Evolutionary conservation across 2,113 vertebrate species (phyloP).

Genomic region (Chrysemys picta): DNA sequence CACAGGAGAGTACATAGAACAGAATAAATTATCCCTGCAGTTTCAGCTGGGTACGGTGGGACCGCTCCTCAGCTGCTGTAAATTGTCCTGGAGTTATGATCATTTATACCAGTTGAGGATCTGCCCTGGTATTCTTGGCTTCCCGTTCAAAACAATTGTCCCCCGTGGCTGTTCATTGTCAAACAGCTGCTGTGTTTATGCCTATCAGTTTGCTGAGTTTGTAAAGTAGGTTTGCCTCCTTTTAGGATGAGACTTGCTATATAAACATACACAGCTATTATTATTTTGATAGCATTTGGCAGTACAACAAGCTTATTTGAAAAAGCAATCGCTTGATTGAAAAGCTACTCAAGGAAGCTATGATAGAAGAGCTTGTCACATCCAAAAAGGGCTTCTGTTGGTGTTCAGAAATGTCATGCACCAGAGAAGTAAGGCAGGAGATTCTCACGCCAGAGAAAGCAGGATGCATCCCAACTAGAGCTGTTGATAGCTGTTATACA

Average conservation of each 20-base stretch:
- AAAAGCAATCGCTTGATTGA: neutral
- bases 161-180: neutral
- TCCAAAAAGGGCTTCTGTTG: neutral
- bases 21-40: neutral
- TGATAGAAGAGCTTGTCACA: neutral
- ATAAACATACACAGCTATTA: neutral
- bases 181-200: neutral
- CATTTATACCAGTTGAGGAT: neutral
- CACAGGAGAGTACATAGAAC: neutral
- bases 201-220: neutral
- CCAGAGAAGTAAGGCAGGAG: neutral
- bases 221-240: neutral
- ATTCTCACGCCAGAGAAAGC: neutral
- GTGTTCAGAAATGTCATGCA: neutral
- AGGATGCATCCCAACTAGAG: neutral
- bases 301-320: neutral
- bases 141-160: fast-evolving
- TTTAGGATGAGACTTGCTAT: neutral
- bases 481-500: neutral
- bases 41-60: neutral
- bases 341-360: neutral
- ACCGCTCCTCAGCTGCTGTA: neutral
- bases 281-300: neutral
- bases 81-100: neutral
- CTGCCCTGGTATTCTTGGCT: fast-evolving